phyloP scores from a whole-genome alignment of 2,888 invertebrate genomes.

The Metacarcinus magister region DNA sequence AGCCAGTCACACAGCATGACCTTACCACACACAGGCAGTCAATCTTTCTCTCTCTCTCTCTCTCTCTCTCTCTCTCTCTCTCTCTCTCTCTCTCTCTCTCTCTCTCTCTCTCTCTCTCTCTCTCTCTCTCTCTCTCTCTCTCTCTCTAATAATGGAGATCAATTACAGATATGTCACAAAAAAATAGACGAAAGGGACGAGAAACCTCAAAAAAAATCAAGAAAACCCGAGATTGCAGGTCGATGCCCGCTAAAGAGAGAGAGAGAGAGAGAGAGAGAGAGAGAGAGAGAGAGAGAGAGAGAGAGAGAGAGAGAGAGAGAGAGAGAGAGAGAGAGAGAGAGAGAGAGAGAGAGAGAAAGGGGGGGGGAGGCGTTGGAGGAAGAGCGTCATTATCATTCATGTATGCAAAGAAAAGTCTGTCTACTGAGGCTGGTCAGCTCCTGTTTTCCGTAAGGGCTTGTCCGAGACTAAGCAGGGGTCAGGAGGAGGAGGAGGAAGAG shows the following conservation, averaged over 20 bases:
- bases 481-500: neutral
- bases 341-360: neutral
- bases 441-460: neutral
- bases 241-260: neutral
- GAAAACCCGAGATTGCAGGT: neutral
- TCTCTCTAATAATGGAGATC: neutral
- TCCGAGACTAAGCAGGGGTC: neutral
- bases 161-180: neutral
- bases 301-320: neutral
- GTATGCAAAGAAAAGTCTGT: neutral
- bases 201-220: neutral
- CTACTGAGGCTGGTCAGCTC: neutral
- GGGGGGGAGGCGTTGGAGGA: neutral
- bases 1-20: neutral
- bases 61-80: constrained; percentile 10
- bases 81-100: constrained; percentile 26
- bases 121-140: neutral
- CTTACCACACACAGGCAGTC: no score
- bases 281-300: constrained; percentile 2
- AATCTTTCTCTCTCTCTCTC: neutral
- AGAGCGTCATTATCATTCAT: neutral
- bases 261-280: constrained; percentile 17
- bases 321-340: constrained; percentile 2
- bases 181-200: neutral
- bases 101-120: neutral